Evolutionary conservation across 2,797 vertebrate species (phyloP), one percentile per base, ranked within the genome.

Genomic region (Fistularia commersonii): DNA sequence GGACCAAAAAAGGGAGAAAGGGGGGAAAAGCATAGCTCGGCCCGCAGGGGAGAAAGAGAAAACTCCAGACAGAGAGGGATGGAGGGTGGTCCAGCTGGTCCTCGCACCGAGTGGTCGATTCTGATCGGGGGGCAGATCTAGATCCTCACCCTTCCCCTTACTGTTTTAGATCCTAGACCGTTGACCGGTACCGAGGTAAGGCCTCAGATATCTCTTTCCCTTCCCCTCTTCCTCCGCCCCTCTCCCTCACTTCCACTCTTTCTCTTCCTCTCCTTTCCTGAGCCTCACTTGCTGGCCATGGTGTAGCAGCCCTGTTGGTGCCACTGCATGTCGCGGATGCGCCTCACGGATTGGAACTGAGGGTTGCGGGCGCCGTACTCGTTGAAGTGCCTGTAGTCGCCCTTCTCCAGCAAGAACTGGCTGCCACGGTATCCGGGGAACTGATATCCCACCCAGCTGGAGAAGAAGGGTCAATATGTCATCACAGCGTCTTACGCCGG

Each of bases 281-380:
- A 84, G 67, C 80, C 78, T 91, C 89, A 92, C 87, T 91, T 91
- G 90, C 62, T 90, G 80, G 86, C 78, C 89, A 91, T 82, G 83
- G 88, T 92, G 87, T 90, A 92, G 85, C 91, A 91, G 51, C 90
- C 90, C 63, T 87, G 85, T 66, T 86, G 89, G 87, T 92, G 90
- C 90, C 90, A 91, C 89, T 92, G 91, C 91, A 91, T 91, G 89
- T 93, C 91, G 14, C 90, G 89, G 77, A 93, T 89, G 48, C 91
- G 91, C 55, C 91, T 89, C 82, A 93, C 85, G 5, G 90, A 90
- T 88, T 93, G 91, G 75, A 93, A 85, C 85, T 88, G 87, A 50
- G 91, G 91, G 34, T 71, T 51, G 37, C 90, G 90, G 64, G 90
- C 90, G 0, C 90, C 91, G 0, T 69, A 92, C 78, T 92, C 87